Evolutionary conservation across 2,113 vertebrate genomes (phyloP).

Genomic region (Zosterops lateralis): DNA sequence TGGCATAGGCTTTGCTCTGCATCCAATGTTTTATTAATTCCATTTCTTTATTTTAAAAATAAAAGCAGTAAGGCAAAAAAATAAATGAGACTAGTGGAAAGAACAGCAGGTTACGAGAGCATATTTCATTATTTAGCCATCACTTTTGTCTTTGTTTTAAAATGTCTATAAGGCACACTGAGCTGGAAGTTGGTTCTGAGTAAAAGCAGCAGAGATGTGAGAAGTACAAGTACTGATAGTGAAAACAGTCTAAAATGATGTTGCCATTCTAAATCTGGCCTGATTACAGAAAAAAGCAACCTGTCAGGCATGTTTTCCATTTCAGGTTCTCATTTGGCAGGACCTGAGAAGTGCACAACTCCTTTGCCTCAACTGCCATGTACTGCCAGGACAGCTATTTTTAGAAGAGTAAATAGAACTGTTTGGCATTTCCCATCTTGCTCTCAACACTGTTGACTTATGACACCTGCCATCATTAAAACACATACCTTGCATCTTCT

Average conservation of each 20-base stretch:
- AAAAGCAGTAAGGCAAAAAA: not conserved
- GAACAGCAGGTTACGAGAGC: not conserved
- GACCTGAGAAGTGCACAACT: not conserved
- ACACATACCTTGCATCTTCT: conserved; percentile 89
- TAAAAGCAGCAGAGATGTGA: not conserved
- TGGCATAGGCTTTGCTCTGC: not conserved
- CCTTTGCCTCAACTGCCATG: not conserved
- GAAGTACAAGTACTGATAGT: not conserved
- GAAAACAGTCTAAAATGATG: not conserved
- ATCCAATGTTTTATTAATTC: not conserved
- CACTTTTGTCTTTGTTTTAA: not conserved
- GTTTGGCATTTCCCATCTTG: not conserved
- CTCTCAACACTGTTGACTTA: not conserved
- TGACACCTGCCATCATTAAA: not conserved
- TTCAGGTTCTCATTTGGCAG: not conserved
- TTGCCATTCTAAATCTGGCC: not conserved
- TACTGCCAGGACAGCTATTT: not conserved
- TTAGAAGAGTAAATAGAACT: not conserved
- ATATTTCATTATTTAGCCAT: not conserved
- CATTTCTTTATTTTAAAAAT: not conserved
- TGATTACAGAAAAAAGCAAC: not conserved
- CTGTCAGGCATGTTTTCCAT: not conserved
- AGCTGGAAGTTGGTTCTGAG: not conserved
- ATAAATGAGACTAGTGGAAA: not conserved
- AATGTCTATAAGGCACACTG: not conserved